Evolutionary conservation across 1,140 invertebrate species (phyloP), one percentile per base, ranked within the genome.

Genomic region (Tachypleus tridentatus): DNA sequence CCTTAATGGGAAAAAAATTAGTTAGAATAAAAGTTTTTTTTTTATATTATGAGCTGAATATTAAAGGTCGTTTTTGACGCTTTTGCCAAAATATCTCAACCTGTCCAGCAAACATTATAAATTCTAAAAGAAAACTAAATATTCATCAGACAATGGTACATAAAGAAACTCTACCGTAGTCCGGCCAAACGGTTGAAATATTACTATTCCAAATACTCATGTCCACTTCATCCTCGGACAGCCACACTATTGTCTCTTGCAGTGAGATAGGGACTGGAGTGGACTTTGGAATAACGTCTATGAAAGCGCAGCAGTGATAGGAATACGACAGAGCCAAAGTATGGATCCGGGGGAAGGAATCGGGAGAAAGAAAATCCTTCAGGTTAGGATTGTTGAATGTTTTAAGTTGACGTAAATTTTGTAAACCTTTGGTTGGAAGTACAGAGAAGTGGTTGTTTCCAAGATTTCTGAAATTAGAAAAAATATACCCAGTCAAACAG

Each of bases 271-370:
- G 69, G 7, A 7, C 53, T 48, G 68, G 7, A 9, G 67, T 63
- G 62, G 69, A 4, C 49, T 57, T 68, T 47, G 60, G 51, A 6
- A 61, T 51, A 1, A 60, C 51, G 5, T 56, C 63, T 10, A 49
- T 49, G 47, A 68, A 97, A 64, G 89, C 86, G 77, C 94, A 98
- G 77, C 94, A 98, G 74, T 97, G 94, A 78, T 97, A 98, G 64
- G 94, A 93, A 75, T 97, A 97, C 0, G 92, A 91, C 4, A 97
- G 76, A 8, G 91, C 85, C 67, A 86, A 74, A 2, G 73, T 76
- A 64, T 88, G 83, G 57, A 97, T 89, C 6, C 86, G 80, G 0
- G 93, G 93, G 76, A 97, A 94, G 11, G 83, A 80, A 62, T 90
- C 86, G 0, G 91, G 88, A 0, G 85, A 79, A 5, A 93, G 93